Evolutionary conservation across 2,797 vertebrate genomes (phyloP).

Genomic region (Hyperoplus lanceolatus): DNA sequence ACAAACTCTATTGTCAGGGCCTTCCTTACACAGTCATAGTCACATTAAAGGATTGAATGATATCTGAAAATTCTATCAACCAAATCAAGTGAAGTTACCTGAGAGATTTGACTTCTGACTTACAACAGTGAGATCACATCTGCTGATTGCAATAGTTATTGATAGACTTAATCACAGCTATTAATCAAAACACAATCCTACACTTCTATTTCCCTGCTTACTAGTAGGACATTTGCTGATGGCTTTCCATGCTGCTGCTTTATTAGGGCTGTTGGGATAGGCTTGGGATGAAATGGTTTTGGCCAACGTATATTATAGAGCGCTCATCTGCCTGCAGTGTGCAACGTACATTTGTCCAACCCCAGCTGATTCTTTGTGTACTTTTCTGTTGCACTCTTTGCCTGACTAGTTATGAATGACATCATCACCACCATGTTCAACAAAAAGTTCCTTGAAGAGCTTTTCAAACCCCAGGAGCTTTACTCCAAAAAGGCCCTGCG

Average conservation of each 20-base stretch:
- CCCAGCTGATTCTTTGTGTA: constrained; percentile 12
- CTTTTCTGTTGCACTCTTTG: constrained; percentile 50
- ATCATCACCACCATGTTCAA: constrained; percentile 99
- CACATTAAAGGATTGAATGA: background rate
- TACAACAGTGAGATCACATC: background rate
- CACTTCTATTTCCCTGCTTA: background rate
- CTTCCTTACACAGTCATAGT: background rate
- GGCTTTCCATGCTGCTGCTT: constrained; percentile 63
- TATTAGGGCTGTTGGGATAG: constrained; percentile 36
- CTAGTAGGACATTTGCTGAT: constrained; percentile 29
- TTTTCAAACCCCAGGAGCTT: constrained; percentile 98
- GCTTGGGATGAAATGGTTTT: constrained; percentile 29
- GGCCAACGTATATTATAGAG: constrained; percentile 51
- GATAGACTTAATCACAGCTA: background rate
- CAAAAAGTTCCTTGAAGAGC: constrained; percentile 95
- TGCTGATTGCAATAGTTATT: background rate
- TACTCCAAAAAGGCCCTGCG: constrained; percentile 97
- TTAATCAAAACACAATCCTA: background rate
- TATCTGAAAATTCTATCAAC: background rate
- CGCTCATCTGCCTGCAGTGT: constrained; percentile 40
- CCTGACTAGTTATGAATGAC: constrained; percentile 94
- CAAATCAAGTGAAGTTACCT: background rate
- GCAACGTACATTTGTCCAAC: constrained; percentile 19
- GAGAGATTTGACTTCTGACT: background rate
- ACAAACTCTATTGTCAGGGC: background rate